Base-by-base conservation (phyloP, 2,113 vertebrate species). In the pig (Sus scrofa) region DNA sequence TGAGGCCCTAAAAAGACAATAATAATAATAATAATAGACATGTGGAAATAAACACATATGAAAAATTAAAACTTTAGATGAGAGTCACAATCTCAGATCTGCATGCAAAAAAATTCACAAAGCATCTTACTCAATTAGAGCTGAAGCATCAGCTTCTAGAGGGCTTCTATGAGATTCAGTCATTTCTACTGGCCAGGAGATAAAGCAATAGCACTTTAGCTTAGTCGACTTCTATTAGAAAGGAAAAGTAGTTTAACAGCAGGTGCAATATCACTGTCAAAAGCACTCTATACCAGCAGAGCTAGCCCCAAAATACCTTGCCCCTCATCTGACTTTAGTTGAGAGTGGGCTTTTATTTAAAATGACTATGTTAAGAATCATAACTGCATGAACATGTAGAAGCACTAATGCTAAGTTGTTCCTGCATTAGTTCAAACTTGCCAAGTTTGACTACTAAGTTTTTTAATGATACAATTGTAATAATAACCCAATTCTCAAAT, bases 401-500 rank as follows among this genome's bases (percentile, higher is more conserved):
- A 22, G 44, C n/a, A 16, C 16, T 22, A 74, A 37, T 20, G 7
- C 63, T 60, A 71, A 52, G 6, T 67, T 67, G 10, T 68, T 79
- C 12, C 24, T 70, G 39, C 2, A 16, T 62, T 19, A 34, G 19
- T 89, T 39, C 4, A 86, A 68, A 86, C 39, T 86, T 62, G 12
- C 63, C 0, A 82, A 93, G 32, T 37, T 26, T 79, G 34, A 67
- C 15, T 56, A 62, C 30, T 83, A 37, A 81, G 22, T 27, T 73
- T 60, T 74, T 85, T 77, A 34, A 68, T 74, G 39, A 79, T 56
- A 65, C 68, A 74, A 39, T 60, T 63, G 5, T 19, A 60, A 89
- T 68, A 81, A 86, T 83, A 71, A 86, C 24, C 52, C 62, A 94
- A 22, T 54, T 94, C n/a, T 94, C 89, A 73, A 73, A 90, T 67